These are phyloP conservation scores for Agrochola lychnidis DNA, from an alignment of 2,888 invertebrate species.

Conservation along the genomic window DNA sequence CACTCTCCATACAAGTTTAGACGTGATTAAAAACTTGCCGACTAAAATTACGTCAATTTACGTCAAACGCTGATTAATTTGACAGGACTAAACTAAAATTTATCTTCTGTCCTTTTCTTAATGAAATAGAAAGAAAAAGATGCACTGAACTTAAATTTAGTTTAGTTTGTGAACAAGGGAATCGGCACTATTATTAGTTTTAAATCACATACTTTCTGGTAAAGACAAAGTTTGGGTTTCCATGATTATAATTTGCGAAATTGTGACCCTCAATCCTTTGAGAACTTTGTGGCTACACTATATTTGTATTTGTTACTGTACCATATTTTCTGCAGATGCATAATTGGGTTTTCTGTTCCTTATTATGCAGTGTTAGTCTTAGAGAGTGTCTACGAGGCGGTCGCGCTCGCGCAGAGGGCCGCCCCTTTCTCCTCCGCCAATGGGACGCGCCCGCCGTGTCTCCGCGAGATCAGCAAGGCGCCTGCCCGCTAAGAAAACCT, in stretches of 20 bases:
- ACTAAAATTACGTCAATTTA: too few species aligned
- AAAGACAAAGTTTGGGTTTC: neutral
- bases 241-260: neutral
- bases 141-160: too few species aligned
- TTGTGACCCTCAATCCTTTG: neutral
- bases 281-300: neutral
- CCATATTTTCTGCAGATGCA: neutral
- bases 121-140: too few species aligned
- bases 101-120: too few species aligned
- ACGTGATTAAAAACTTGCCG: too few species aligned
- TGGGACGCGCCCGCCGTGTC: slow-evolving; percentile 78
- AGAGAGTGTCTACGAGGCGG: slow-evolving; percentile 71
- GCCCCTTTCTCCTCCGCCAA: slow-evolving; percentile 86
- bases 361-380: slow-evolving; percentile 9
- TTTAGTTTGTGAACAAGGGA: too few species aligned
- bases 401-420: slow-evolving; percentile 70
- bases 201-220: neutral
- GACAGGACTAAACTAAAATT: too few species aligned
- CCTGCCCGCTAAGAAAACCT: slow-evolving; percentile 61
- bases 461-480: slow-evolving; percentile 78
- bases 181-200: too few species aligned
- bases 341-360: slow-evolving; percentile 15
- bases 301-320: too few species aligned
- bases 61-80: too few species aligned
- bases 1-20: too few species aligned